Conservation (phyloP, 2,797 vertebrate genomes). For the Heterohyrax brucei region DNA sequence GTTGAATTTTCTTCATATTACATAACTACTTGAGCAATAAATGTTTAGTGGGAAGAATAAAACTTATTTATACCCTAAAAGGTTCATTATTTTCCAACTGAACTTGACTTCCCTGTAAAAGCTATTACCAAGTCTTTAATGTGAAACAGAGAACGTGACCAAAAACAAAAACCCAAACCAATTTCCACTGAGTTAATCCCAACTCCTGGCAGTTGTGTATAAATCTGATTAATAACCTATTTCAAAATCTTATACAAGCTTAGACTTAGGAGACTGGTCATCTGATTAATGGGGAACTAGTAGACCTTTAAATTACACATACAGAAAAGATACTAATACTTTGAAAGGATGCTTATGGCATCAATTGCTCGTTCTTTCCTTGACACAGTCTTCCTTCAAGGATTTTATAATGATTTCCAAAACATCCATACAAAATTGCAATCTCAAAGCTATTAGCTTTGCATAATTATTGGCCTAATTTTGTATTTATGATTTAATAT, state of each 20-base stretch:
- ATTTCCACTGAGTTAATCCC: too few relatives aligned
- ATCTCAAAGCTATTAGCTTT: constrained; percentile 8
- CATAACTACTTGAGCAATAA: not conserved
- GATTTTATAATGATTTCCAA: not conserved
- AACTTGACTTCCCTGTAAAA: constrained; percentile 77
- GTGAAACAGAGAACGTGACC: constrained; percentile 68
- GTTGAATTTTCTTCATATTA: too few relatives aligned
- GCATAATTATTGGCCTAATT: not conserved
- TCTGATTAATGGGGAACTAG: constrained; percentile 54
- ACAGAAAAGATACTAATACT: not conserved
- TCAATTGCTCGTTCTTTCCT: constrained; percentile 45
- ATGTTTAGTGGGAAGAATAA: constrained; percentile 18
- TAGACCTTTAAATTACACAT: constrained; percentile 61
- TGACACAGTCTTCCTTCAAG: constrained; percentile 3
- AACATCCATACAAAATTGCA: constrained; percentile 14
- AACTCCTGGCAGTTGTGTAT: constrained; percentile 21
- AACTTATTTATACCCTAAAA: constrained; percentile 40
- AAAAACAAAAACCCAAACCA: too few relatives aligned
- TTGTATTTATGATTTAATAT: not conserved
- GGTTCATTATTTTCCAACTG: constrained; percentile 77
- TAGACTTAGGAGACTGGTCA: not conserved
- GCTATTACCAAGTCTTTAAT: constrained; percentile 42
- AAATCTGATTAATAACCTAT: constrained; percentile 77
- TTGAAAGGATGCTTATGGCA: not conserved
- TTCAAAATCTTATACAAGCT: constrained; percentile 59